phyloP scores from a whole-genome alignment of 2,888 invertebrate species.

The Spodoptera exigua region DNA sequence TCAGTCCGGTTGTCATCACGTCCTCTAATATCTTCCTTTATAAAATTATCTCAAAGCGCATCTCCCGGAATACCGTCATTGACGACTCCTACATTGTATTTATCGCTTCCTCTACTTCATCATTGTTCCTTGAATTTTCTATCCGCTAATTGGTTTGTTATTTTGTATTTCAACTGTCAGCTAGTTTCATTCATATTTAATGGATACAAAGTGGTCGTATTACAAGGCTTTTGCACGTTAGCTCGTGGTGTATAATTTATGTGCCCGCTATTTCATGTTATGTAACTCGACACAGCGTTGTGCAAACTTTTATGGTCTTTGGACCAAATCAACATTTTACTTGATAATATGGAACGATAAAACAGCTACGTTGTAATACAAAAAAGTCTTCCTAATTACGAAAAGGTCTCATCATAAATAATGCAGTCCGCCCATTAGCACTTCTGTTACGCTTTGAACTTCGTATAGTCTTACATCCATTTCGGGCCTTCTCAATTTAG shows the following conservation, averaged over 20 bases:
- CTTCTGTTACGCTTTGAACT: slow-evolving; percentile 77
- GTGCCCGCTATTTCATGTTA: slow-evolving; percentile 47
- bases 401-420: slow-evolving; percentile 64
- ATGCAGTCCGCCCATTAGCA: slow-evolving; percentile 78
- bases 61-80: slow-evolving; percentile 80
- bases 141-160: slow-evolving; percentile 49
- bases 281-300: slow-evolving; percentile 45
- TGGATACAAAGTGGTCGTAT: slow-evolving; percentile 49
- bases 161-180: slow-evolving; percentile 41
- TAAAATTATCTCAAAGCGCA: slow-evolving; percentile 71
- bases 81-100: slow-evolving; percentile 79
- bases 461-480: slow-evolving; percentile 73
- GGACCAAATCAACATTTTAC: slow-evolving; percentile 38
- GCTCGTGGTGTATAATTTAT: slow-evolving; percentile 45
- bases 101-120: slow-evolving; percentile 80
- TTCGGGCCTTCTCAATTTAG: slow-evolving; percentile 71
- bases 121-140: slow-evolving; percentile 71
- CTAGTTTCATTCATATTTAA: slow-evolving; percentile 48
- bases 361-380: slow-evolving; percentile 41
- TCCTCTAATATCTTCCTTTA: slow-evolving; percentile 71
- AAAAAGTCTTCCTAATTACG: slow-evolving; percentile 64
- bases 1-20: slow-evolving; percentile 70
- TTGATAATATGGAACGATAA: slow-evolving; percentile 33
- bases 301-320: slow-evolving; percentile 44
- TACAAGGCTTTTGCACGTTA: slow-evolving; percentile 44